phyloP scores from a whole-genome alignment of 2,797 vertebrate genomes.

The Poecilia wingei region DNA sequence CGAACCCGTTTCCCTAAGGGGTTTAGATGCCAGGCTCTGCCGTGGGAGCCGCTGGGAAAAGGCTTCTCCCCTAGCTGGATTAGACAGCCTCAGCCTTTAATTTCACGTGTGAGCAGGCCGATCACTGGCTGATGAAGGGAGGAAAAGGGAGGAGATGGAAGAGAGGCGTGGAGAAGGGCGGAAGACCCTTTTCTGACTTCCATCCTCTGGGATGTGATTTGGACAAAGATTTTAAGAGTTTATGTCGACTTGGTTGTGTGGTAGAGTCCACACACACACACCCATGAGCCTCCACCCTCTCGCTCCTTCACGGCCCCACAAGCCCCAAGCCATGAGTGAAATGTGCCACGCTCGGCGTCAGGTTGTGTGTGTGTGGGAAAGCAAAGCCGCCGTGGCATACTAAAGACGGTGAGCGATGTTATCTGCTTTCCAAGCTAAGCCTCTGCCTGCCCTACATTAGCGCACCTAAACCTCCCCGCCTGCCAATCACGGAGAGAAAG shows the following conservation, averaged over 20 bases:
- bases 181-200: constrained; percentile 48
- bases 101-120: constrained; percentile 82
- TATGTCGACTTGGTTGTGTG: constrained; percentile 39
- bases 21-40: constrained; percentile 46
- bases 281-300: constrained; percentile 50
- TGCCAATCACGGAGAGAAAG: constrained; percentile 77
- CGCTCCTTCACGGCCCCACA: constrained; percentile 69
- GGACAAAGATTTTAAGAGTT: constrained; percentile 64
- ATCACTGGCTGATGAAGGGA: constrained; percentile 58
- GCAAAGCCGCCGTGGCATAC: constrained; percentile 72
- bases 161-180: constrained; percentile 20
- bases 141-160: constrained; percentile 51
- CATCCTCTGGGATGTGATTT: constrained; percentile 67
- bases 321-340: constrained; percentile 79
- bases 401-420: constrained; percentile 78
- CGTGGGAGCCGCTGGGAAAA: constrained; percentile 42
- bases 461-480: constrained; percentile 73
- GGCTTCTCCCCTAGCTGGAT: constrained; percentile 64
- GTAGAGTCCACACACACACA: constrained; percentile 29
- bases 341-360: constrained; percentile 63
- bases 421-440: constrained; percentile 78
- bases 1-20: constrained; percentile 54
- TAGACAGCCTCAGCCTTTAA: constrained; percentile 81
- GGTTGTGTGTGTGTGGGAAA: constrained; percentile 32
- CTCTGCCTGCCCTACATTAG: constrained; percentile 80